Evolutionary conservation across 2,797 vertebrate genomes (phyloP).

Genomic region (Leptoclinus maculatus): DNA sequence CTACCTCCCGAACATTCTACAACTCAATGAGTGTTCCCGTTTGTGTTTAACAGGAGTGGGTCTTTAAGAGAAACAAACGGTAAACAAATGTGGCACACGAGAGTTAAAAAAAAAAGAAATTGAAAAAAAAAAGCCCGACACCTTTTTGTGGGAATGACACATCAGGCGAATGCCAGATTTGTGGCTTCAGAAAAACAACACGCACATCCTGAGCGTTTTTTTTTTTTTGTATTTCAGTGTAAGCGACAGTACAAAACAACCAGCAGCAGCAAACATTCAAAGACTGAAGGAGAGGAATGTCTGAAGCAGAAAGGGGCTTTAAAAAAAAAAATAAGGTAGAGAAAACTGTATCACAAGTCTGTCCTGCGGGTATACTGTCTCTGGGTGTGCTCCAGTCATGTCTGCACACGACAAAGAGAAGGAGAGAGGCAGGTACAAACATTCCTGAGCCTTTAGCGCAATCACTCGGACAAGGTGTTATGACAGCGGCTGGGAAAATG

Average conservation of each 20-base stretch:
- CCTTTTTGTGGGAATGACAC: constrained; percentile 40
- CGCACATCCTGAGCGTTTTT: neutral
- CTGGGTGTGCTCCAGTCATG: constrained; percentile 68
- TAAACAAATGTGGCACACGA: constrained; percentile 15
- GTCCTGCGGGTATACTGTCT: constrained; percentile 55
- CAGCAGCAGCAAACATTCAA: constrained; percentile 37
- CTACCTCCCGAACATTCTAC: constrained; percentile 21
- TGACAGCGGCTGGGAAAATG: constrained; percentile 58
- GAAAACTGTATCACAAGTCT: constrained; percentile 63
- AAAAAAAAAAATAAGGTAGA: constrained; percentile 1
- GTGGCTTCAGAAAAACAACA: constrained; percentile 30
- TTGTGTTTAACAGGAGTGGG: constrained; percentile 31
- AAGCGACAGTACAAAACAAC: constrained; percentile 23
- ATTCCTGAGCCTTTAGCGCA: constrained; percentile 69
- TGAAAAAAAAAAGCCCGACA: neutral
- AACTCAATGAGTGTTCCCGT: constrained; percentile 14
- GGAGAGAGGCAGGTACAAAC: constrained; percentile 46
- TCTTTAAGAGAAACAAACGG: constrained; percentile 30
- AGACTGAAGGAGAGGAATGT: constrained; percentile 22
- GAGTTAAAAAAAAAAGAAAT: neutral
- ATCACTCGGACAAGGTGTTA: constrained; percentile 58
- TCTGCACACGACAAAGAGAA: constrained; percentile 60
- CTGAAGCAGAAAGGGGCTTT: constrained; percentile 32
- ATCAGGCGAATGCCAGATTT: constrained; percentile 14
- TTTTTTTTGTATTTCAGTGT: constrained; percentile 31